These are phyloP conservation scores for Notiomystis cincta DNA, from an alignment of 2,113 vertebrate genomes.

Conservation along the genomic window DNA sequence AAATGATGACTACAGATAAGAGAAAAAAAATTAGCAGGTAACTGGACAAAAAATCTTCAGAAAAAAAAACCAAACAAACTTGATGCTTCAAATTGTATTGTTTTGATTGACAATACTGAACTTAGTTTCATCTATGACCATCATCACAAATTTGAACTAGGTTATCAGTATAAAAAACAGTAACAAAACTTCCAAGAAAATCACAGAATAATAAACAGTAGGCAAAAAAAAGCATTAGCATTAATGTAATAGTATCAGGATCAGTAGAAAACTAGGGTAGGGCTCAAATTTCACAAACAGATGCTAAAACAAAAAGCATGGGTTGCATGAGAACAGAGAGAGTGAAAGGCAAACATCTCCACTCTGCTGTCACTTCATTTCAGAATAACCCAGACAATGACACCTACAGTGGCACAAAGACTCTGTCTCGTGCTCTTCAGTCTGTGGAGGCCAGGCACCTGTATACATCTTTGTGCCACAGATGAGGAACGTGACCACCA, in stretches of 20 bases:
- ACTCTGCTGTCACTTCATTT: neutral
- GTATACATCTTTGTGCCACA: neutral
- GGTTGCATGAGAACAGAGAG: neutral
- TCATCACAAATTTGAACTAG: neutral
- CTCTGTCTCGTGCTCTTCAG: fast-evolving
- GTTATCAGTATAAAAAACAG: neutral
- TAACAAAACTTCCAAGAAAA: neutral
- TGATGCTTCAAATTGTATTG: neutral
- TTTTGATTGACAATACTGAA: neutral
- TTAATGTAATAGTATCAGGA: neutral
- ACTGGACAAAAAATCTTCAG: neutral
- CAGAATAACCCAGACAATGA: neutral
- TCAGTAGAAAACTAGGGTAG: neutral
- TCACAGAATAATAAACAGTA: neutral
- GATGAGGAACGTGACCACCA: neutral
- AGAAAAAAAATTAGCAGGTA: neutral
- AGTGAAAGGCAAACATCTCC: neutral
- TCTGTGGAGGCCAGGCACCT: neutral
- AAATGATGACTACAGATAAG: neutral
- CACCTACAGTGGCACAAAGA: neutral
- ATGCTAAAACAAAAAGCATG: neutral
- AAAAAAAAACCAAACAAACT: neutral
- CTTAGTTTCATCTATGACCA: neutral
- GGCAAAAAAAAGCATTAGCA: neutral
- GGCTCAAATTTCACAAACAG: neutral